Evolutionary conservation across 2,888 invertebrate genomes (phyloP).

Genomic region (Pammene aurita): DNA sequence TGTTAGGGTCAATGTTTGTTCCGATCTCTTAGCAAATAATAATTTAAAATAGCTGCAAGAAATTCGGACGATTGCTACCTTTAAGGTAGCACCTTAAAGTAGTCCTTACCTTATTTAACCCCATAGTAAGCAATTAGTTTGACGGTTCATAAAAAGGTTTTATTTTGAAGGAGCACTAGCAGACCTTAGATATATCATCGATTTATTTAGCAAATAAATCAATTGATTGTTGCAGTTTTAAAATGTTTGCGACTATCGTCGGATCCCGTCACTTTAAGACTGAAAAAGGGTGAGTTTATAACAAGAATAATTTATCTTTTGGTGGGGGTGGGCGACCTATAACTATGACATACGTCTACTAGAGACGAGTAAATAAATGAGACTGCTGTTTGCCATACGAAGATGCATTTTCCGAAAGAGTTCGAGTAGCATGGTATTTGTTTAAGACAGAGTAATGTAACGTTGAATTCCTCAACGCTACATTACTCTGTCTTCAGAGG

Average conservation of each 20-base stretch:
- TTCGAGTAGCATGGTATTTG: too few relatives aligned
- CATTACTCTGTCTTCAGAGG: not conserved
- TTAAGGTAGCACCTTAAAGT: too few relatives aligned
- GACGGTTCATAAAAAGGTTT: too few relatives aligned
- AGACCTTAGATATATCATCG: conserved; percentile 24
- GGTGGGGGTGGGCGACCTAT: conserved; percentile 47
- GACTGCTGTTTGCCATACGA: not conserved
- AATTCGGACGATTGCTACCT: too few relatives aligned
- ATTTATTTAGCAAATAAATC: conserved; percentile 45
- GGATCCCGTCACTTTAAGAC: conserved; percentile 94
- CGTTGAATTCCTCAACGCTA: not conserved
- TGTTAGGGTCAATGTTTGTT: too few relatives aligned
- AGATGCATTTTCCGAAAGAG: not conserved
- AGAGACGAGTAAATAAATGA: conserved; percentile 12
- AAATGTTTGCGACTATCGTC: conserved; percentile 96
- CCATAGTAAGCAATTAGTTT: too few relatives aligned
- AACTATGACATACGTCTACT: conserved; percentile 52
- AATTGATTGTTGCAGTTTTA: conserved; percentile 88
- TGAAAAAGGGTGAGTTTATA: conserved; percentile 91
- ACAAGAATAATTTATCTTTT: conserved; percentile 47
- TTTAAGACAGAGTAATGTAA: not conserved
- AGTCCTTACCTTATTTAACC: too few relatives aligned
- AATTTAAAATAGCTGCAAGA: too few relatives aligned
- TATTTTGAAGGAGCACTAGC: too few relatives aligned
- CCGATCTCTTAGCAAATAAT: too few relatives aligned